Evolutionary conservation across 2,888 invertebrate species (phyloP).

Genomic region (Caenorhabditis macrosperma): DNA sequence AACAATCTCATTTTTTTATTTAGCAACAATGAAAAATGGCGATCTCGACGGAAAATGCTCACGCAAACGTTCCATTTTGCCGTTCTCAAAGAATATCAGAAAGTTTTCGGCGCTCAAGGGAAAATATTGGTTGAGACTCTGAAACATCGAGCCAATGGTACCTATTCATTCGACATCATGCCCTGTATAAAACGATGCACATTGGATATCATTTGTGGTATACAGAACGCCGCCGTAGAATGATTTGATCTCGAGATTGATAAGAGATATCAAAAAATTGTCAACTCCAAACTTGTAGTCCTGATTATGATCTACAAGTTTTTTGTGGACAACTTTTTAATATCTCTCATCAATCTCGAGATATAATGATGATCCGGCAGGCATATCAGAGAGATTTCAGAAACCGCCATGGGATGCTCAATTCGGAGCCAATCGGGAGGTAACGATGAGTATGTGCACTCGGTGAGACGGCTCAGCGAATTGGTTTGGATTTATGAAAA

Average conservation of each 20-base stretch:
- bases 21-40: conserved; percentile 82
- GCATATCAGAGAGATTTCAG: conserved; percentile 43
- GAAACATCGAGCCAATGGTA: conserved; percentile 61
- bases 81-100: conserved; percentile 82
- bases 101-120: conserved; percentile 62
- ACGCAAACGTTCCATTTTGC: conserved; percentile 83
- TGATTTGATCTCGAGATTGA: no score
- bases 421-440: conserved; percentile 64
- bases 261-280: no score
- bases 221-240: no score
- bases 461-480: conserved; percentile 65
- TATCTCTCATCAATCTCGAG: no score
- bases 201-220: conserved; percentile 81
- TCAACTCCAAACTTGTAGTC: no score
- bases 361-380: neutral
- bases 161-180: conserved; percentile 81
- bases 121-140: conserved; percentile 36
- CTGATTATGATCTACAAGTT: no score
- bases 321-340: no score
- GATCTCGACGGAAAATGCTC: conserved; percentile 81
- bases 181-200: conserved; percentile 82
- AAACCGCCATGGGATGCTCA: conserved; percentile 73
- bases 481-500: conserved; percentile 64
- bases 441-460: conserved; percentile 68
- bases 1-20: no score